Evolutionary conservation across 92 coral and sea anemone genomes (phyloP), one percentile per base, ranked within the genome.

Genomic region (Pocillopora meandrina): DNA sequence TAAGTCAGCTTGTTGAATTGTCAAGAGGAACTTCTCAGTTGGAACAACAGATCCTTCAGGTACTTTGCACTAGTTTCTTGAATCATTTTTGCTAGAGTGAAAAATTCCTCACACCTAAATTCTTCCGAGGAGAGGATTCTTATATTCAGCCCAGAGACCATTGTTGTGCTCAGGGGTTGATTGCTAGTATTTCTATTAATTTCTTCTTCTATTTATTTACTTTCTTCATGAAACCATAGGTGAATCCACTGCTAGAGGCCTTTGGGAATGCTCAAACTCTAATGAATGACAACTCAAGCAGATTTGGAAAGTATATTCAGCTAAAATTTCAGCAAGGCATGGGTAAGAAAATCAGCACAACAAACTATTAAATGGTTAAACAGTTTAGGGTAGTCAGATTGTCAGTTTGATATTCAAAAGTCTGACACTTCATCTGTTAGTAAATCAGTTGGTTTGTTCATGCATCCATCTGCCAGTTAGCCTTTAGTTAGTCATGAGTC

Each of bases 281-380:
- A 42, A 91, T 93, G 97, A 93, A 93, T 84, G 91, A 93, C 92
- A 93, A 93, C 88, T 93, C 97, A 65, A 93, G 97, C 62, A 84
- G 97, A 72, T 93, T 93, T 89, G 97, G 97, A 75, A 93, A 93
- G 65, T 93, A 91, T 85, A 93, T 93, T 26, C 97, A 93, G 89
- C 70, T 93, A 78, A 93, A 93, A 87, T 93, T 93, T 68, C 82
- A 87, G 18, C 80, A 89, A 35, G 93, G 95, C 80, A 63, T 87
- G 82, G 97, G 97, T 93, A 91, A 76, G 79, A 56, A 12, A 73
- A 5, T 36, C 21, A 18, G 8, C n/a, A 7, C n/a, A 36, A 3
- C 10, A 31, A 16, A 34, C 20, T 23, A 10, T 57, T 33, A 16
- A 69, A 59, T 65, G n/a, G 2, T 36, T 64, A 20, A 16, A 77